Conservation (phyloP, 2,888 invertebrate species). For the Hirtodrosophila alboralis region DNA sequence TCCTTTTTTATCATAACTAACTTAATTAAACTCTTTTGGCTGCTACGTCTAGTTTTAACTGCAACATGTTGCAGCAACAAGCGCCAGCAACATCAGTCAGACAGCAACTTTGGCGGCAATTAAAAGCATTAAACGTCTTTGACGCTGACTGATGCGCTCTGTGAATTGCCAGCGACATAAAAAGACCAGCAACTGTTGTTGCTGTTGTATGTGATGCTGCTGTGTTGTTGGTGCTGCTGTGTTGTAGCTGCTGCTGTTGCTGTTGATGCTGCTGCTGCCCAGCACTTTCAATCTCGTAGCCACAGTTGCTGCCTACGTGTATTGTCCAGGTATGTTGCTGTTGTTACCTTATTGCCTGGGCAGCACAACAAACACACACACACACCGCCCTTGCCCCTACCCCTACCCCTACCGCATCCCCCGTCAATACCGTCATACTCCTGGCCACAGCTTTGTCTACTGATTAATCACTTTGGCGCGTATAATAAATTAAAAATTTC, state of each 20-base stretch:
- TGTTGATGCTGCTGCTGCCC: constrained; percentile 39
- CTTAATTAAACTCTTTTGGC: constrained; percentile 17
- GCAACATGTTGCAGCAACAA: constrained; percentile 28
- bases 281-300: constrained; percentile 69
- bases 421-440: constrained; percentile 1
- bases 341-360: constrained; percentile 43
- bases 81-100: constrained; percentile 10
- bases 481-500: constrained; percentile 84
- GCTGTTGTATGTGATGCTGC: constrained; percentile 16
- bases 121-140: constrained; percentile 61
- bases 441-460: constrained; percentile 58
- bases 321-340: constrained; percentile 21
- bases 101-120: constrained; percentile 56
- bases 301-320: constrained; percentile 44
- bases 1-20: constrained; percentile 49
- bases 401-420: too few species aligned
- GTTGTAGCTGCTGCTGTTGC: constrained; percentile 19
- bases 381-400: too few species aligned
- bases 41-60: constrained; percentile 7
- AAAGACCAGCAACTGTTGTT: constrained; percentile 18
- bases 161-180: constrained; percentile 57
- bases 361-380: too few species aligned
- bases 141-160: constrained; percentile 57
- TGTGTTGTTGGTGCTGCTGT: constrained; percentile 10
- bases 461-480: constrained; percentile 83